These are phyloP conservation scores for Tanaodytes sp. DNA, from an alignment of 2,888 invertebrate species.

Conservation along the genomic window DNA sequence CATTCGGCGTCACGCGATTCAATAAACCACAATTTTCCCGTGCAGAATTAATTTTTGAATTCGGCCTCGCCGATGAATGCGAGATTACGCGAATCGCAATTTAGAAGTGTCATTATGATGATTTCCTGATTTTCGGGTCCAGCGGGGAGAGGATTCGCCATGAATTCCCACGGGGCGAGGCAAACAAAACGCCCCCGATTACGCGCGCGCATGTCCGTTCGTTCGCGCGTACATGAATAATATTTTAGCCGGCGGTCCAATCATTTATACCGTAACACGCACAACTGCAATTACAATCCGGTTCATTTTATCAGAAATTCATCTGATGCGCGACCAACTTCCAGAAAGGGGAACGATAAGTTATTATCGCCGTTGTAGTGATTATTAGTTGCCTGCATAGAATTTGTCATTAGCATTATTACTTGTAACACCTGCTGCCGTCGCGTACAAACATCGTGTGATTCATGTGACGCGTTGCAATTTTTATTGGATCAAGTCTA, in stretches of 20 bases:
- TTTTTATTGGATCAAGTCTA: conserved; percentile 45
- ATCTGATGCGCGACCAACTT: conserved; percentile 57
- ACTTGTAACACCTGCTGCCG: conserved; percentile 46
- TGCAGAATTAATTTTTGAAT: no score
- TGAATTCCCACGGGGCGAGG: conserved; percentile 55
- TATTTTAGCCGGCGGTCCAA: conserved; percentile 47
- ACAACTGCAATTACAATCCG: conserved; percentile 72
- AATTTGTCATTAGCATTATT: conserved; percentile 55
- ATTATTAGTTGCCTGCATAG: conserved; percentile 48
- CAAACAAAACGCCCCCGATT: conserved; percentile 41
- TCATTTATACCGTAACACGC: conserved; percentile 64
- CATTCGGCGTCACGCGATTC: no score
- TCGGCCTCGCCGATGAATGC: no score
- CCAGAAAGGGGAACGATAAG: conserved; percentile 43
- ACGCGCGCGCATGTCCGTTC: conserved; percentile 31
- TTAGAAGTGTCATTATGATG: conserved; percentile 28
- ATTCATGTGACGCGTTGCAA: conserved; percentile 42
- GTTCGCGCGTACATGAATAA: conserved; percentile 48
- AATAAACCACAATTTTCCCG: no score
- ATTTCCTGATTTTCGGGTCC: conserved; percentile 36
- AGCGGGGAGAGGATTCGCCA: conserved; percentile 47
- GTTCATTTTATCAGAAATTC: conserved; percentile 69
- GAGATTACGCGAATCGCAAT: conserved; percentile 25
- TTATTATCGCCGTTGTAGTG: conserved; percentile 60
- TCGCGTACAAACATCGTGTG: conserved; percentile 38